phyloP scores from a whole-genome alignment of 2,113 vertebrate species.

The Aldabrachelys gigantea region DNA sequence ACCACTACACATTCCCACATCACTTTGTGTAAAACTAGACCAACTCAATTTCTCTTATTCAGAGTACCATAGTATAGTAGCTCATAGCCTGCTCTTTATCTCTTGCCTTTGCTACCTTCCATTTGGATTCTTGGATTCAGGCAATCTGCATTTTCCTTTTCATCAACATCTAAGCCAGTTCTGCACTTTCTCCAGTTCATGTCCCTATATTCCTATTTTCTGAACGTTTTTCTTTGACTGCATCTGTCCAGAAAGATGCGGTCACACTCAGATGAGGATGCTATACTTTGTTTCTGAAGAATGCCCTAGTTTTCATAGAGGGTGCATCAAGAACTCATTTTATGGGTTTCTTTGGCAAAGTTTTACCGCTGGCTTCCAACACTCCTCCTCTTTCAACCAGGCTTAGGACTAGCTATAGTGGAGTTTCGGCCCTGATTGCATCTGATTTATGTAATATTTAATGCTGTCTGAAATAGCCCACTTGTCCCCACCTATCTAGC shows the following conservation, averaged over 20 bases:
- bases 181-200: neutral
- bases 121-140: neutral
- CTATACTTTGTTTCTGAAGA: neutral
- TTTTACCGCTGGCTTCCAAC: neutral
- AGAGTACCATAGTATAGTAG: neutral
- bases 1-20: neutral
- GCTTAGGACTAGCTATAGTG: neutral
- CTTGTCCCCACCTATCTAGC: too few species aligned
- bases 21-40: neutral
- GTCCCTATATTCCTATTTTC: neutral
- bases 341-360: neutral
- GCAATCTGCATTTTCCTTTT: neutral
- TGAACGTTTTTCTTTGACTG: neutral
- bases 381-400: neutral
- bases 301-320: neutral
- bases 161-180: neutral
- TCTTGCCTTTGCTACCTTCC: neutral
- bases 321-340: neutral
- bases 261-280: neutral
- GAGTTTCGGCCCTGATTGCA: neutral
- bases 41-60: neutral
- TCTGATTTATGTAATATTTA: neutral
- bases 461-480: neutral
- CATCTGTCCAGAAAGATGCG: neutral
- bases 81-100: neutral